These are phyloP conservation scores for Clistopyga incitator DNA, from an alignment of 2,888 invertebrate species.

Conservation along the genomic window DNA sequence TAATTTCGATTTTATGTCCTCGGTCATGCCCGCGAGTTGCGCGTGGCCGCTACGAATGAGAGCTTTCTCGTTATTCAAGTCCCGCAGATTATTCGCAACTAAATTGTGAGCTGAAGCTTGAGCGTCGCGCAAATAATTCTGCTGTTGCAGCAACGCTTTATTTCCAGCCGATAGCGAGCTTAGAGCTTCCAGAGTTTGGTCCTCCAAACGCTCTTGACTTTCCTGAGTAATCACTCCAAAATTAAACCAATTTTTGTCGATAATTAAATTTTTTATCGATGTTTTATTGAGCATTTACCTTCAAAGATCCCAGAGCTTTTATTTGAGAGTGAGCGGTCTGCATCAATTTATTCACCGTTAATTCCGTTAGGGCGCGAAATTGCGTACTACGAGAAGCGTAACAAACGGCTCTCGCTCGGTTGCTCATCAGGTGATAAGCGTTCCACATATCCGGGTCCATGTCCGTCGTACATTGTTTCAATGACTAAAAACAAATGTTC, in stretches of 20 bases:
- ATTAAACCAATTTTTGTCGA: neutral
- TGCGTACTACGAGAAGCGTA: constrained; percentile 88
- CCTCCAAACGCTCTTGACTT: constrained; percentile 84
- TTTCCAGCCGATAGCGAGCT: constrained; percentile 84
- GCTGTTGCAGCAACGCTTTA: constrained; percentile 85
- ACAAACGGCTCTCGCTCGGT: constrained; percentile 89
- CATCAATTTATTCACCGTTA: constrained; percentile 88
- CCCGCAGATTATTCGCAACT: constrained; percentile 86
- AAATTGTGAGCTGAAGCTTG: constrained; percentile 85
- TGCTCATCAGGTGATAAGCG: constrained; percentile 89
- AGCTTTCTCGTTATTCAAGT: constrained; percentile 87
- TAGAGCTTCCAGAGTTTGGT: constrained; percentile 83
- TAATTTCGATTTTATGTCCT: constrained; percentile 86
- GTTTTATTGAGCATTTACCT: constrained; percentile 78
- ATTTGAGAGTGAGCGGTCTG: constrained; percentile 85
- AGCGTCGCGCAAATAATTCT: constrained; percentile 85
- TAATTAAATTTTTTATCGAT: too few species aligned
- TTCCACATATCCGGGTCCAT: constrained; percentile 90
- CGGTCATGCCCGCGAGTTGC: constrained; percentile 86
- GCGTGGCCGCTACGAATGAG: constrained; percentile 87
- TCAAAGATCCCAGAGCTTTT: constrained; percentile 83
- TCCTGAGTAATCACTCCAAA: constrained; percentile 73
- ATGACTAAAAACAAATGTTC: constrained; percentile 79
- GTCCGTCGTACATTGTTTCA: constrained; percentile 87
- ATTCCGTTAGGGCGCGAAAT: constrained; percentile 88